Conservation (phyloP, 2,113 vertebrate genomes). For the Microcebus tavaratra region DNA sequence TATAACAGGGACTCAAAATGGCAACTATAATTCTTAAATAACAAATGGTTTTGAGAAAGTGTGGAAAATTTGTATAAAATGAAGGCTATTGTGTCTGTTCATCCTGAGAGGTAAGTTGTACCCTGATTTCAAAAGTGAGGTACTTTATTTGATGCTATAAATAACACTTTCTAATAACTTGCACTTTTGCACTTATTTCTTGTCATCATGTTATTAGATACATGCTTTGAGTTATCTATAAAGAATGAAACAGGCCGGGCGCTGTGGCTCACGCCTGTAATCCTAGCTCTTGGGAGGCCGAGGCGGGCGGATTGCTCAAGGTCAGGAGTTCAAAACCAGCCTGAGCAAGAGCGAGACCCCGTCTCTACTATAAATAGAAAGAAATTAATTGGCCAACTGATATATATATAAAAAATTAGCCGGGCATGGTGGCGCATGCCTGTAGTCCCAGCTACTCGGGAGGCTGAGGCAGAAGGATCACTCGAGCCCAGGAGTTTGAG, state of each 20-base stretch:
- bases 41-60: neutral
- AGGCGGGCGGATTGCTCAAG: no score
- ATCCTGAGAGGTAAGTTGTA: neutral
- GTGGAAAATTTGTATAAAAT: neutral
- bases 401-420: no score
- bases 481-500: no score
- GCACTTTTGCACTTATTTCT: neutral
- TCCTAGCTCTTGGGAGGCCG: no score
- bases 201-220: neutral
- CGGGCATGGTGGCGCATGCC: no score
- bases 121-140: neutral
- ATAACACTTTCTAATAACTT: neutral
- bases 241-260: neutral
- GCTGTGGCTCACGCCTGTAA: no score
- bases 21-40: neutral
- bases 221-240: neutral
- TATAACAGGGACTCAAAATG: neutral
- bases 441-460: no score
- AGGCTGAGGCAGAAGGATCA: no score
- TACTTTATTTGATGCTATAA: neutral
- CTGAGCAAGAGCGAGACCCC: no score
- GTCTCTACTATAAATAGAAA: no score
- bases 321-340: no score
- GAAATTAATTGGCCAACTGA: no score
- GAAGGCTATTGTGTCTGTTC: neutral